Evolutionary conservation across 1,140 invertebrate species (phyloP), one percentile per base, ranked within the genome.

Genomic region (Paracyclopina nana): DNA sequence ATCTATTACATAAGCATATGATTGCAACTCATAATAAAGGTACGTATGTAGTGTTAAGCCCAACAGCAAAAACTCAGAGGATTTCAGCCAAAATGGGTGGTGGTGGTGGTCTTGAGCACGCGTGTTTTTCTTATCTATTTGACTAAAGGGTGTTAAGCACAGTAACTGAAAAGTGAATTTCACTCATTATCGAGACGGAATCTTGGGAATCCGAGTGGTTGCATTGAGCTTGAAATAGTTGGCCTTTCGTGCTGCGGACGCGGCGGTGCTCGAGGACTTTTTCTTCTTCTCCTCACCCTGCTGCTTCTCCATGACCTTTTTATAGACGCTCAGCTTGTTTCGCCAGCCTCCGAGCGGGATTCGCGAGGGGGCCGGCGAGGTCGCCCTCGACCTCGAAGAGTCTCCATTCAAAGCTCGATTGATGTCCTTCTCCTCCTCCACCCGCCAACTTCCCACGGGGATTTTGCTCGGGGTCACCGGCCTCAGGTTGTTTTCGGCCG

Each of bases 361-460:
- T 4, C 45, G 45, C 12, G 45, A 48, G 11, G 28, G 25, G 30
- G 45, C 45, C 12, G 45, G 45, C 2, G 45, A 48, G 29, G 45
- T 14, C 12, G 45, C 27, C 9, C 45, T 24, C 9, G 45, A 48
- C 28, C 12, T 29, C 5, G 25, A 16, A 16, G 45, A 28, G 26
- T 26, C 22, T n/a, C 30, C 28, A 18, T 52, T 38, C 24, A 52
- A 45, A 27, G 50, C 50, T 11, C 41, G 14, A 27, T 52, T 52
- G 18, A 52, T 52, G 24, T 30, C 50, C 40, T 52, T 52, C 31
- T 52, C 50, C 25, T 52, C 50, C 38, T 52, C 50, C 11, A 40
- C 50, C 18, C 50, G 31, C 50, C 50, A 52, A 27, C 38, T 26
- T 26, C 50, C 50, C 6, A 52, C 50, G 16, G 50, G 50, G 24